phyloP scores from a whole-genome alignment of 2,888 invertebrate genomes.

The Limnephilus marmoratus region DNA sequence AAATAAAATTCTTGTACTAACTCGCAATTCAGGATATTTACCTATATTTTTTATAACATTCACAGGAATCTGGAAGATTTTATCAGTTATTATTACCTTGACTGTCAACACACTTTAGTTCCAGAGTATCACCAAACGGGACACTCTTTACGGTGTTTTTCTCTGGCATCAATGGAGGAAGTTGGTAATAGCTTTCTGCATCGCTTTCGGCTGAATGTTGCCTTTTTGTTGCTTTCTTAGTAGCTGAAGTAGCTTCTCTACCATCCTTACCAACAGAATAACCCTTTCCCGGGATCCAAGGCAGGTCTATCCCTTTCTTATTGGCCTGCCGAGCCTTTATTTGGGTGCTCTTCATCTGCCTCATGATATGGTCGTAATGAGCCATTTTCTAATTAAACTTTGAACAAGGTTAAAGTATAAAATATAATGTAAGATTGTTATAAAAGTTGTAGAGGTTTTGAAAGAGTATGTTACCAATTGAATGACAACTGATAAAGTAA shows the following conservation, averaged over 20 bases:
- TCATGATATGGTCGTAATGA: constrained; percentile 33
- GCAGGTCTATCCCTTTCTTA: constrained; percentile 46
- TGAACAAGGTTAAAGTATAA: neutral
- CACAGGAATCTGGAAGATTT: neutral
- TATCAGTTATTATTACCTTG: neutral
- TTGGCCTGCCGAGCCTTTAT: neutral
- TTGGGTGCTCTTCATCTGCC: constrained; percentile 25
- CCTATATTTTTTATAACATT: too few species aligned
- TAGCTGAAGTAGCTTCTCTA: constrained; percentile 1
- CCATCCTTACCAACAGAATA: constrained; percentile 26
- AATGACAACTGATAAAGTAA: neutral
- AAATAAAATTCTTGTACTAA: too few species aligned
- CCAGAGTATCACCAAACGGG: constrained; percentile 2
- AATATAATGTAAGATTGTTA: neutral
- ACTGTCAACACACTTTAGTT: neutral
- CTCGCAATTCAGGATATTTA: too few species aligned
- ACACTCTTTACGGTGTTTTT: constrained; percentile 44
- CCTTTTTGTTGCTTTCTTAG: constrained; percentile 39
- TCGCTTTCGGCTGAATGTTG: constrained; percentile 40
- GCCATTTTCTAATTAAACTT: neutral
- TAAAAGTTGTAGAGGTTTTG: neutral
- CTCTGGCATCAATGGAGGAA: constrained; percentile 49
- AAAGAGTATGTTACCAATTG: neutral
- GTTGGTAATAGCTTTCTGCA: neutral
- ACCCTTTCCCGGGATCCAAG: constrained; percentile 55